Conservation (phyloP, 2,888 invertebrate genomes). For the Bedellia somnulentella region DNA sequence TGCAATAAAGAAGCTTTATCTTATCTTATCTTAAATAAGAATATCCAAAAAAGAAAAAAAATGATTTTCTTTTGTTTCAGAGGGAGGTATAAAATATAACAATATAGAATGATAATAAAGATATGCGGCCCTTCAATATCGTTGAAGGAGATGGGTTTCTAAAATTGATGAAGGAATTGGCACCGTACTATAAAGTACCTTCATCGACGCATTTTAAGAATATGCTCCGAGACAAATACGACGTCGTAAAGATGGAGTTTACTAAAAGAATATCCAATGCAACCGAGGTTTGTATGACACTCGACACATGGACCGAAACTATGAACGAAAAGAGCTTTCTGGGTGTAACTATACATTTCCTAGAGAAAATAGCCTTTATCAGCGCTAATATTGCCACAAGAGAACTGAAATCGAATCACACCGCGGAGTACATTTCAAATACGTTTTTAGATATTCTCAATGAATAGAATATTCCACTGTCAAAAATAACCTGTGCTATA, state of each 20-base stretch:
- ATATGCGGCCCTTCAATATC: too few relatives aligned
- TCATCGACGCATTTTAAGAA: constrained; percentile 6
- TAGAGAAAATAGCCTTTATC: constrained; percentile 1
- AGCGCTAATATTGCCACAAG: constrained; percentile 3
- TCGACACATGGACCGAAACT: constrained; percentile 3
- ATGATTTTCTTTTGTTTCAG: constrained; percentile 4
- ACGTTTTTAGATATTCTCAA: constrained; percentile 2
- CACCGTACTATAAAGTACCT: constrained; percentile 7
- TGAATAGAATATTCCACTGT: constrained; percentile 3
- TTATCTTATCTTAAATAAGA: not conserved
- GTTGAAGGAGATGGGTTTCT: constrained; percentile 8
- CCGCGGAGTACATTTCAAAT: constrained; percentile 3
- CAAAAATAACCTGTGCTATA: constrained; percentile 3
- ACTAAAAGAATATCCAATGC: constrained; percentile 1
- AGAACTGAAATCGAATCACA: constrained; percentile 2
- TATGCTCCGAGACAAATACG: constrained; percentile 1
- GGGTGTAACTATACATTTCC: constrained; percentile 3
- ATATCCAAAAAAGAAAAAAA: not conserved
- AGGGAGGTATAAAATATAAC: constrained; percentile 7
- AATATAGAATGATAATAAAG: constrained; percentile 8
- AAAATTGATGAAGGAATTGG: constrained; percentile 8
- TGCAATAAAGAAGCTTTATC: not conserved
- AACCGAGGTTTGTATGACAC: constrained; percentile 1
- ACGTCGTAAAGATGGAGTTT: constrained; percentile 2
- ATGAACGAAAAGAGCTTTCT: constrained; percentile 2